Evolutionary conservation across 2,113 vertebrate genomes (phyloP).

Genomic region (Malurus cyaneus): DNA sequence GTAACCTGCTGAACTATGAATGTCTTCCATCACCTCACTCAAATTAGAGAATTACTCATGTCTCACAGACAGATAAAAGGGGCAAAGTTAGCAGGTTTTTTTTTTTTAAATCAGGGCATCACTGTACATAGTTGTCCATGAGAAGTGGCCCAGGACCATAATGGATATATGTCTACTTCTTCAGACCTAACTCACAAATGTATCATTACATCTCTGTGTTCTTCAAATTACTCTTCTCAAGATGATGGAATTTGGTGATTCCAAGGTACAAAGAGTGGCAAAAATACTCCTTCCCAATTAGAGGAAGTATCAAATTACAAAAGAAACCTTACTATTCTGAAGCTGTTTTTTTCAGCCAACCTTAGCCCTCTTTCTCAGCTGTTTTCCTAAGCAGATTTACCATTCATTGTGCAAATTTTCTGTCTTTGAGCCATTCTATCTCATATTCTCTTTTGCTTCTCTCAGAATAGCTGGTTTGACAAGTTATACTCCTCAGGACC

Average conservation of each 20-base stretch:
- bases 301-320: neutral
- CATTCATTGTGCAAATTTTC: neutral
- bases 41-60: neutral
- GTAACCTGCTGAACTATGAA: neutral
- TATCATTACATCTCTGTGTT: neutral
- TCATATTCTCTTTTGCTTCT: neutral
- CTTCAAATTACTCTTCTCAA: neutral
- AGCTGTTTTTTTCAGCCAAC: neutral
- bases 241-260: fast-evolving
- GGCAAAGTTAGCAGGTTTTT: neutral
- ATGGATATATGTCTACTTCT: neutral
- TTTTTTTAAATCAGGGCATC: neutral
- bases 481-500: neutral
- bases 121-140: neutral
- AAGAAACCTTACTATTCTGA: neutral
- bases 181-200: neutral
- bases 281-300: neutral
- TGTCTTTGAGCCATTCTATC: neutral
- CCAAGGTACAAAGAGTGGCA: neutral
- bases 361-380: neutral
- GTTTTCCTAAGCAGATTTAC: neutral
- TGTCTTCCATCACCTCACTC: neutral
- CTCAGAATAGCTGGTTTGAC: neutral
- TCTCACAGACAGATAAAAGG: neutral
- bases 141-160: neutral